Base-by-base conservation (phyloP, 1,140 invertebrate species). In the Heliconius nattereri region DNA sequence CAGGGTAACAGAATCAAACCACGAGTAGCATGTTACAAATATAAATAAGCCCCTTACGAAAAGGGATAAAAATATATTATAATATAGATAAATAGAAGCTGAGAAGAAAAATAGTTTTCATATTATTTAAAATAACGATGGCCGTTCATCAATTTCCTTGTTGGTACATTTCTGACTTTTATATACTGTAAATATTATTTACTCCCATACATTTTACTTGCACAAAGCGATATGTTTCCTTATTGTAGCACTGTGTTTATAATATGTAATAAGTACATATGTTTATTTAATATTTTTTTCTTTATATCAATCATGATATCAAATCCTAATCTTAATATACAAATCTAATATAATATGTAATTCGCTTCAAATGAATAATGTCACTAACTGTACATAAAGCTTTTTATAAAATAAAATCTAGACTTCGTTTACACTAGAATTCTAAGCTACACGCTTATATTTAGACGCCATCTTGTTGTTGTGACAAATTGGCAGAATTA, bases 401-500 rank as follows among this genome's bases (percentile, higher is more conserved):
- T 89, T 91, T 90, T 86, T 89, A 94, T 89, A 94, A 92, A 93
- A 94, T 91, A 92, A 93, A 92, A 90, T 90, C 87, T 92, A 91
- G 85, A 88, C 81, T 86, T 89, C 82, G 81, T 87, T 88, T 85
- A 90, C 72, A 86, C 88, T 91, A 91, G 80, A 85, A 86, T 89
- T 86, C 92, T 93, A 94, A 91, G 90, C 92, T 93, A 94, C 88
- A 84, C 85, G 80, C 79, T 83, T 78, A 82, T 73, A 35, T 49
- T 76, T 8, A 77, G 81, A 78, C 88, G 86, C 87, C 89, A 93
- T 88, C 78, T 89, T 87, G 83, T 85, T 78, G 52, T 85, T 84
- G 84, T 88, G 86, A 89, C 90, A 87, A 85, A 86, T 82, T 76
- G 72, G 70, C 26, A 23, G 72, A 52, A 74, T 37, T 78, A 60